A percentile compares a stretch with the other conserved stretches of the same genome.
Conservation (phyloP, 64 coral and sea anemone genomes). For the Acropora yongei region DNA sequence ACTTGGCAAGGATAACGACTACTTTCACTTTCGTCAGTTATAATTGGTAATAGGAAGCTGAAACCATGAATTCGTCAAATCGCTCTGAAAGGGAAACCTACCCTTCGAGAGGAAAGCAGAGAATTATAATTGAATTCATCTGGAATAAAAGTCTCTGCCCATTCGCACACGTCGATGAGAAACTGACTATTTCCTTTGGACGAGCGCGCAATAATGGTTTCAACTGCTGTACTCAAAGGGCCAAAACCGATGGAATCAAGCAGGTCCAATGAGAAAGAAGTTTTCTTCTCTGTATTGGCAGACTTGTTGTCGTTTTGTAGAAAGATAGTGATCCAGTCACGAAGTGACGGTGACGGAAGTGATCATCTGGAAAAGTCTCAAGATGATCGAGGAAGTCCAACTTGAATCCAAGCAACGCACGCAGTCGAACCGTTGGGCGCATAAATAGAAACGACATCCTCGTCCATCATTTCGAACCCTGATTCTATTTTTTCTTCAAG, state of each 20-base stretch:
- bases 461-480: too few relatives aligned
- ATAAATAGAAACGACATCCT: too few relatives aligned
- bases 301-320: too few relatives aligned
- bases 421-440: too few relatives aligned
- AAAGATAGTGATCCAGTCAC: too few relatives aligned
- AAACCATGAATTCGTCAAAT: conserved; percentile 20
- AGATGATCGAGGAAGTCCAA: too few relatives aligned
- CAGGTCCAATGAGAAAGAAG: neutral
- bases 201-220: conserved; percentile 13
- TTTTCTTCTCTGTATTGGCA: too few relatives aligned
- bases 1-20: neutral
- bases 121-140: conserved; percentile 49
- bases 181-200: neutral
- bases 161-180: conserved; percentile 10
- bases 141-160: conserved; percentile 6
- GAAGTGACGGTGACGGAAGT: too few relatives aligned
- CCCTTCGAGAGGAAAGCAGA: neutral
- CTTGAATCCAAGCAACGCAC: too few relatives aligned
- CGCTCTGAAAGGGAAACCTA: neutral
- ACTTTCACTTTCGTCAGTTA: neutral
- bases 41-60: neutral
- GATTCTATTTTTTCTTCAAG: too few relatives aligned
- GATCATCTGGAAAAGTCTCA: too few relatives aligned
- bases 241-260: conserved; percentile 29
- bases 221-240: neutral